Percentiles rank a stretch among this genome's conserved stretches.
Evolutionary conservation across 2,113 vertebrate genomes (phyloP).

Genomic region (Etheostoma cragini): DNA sequence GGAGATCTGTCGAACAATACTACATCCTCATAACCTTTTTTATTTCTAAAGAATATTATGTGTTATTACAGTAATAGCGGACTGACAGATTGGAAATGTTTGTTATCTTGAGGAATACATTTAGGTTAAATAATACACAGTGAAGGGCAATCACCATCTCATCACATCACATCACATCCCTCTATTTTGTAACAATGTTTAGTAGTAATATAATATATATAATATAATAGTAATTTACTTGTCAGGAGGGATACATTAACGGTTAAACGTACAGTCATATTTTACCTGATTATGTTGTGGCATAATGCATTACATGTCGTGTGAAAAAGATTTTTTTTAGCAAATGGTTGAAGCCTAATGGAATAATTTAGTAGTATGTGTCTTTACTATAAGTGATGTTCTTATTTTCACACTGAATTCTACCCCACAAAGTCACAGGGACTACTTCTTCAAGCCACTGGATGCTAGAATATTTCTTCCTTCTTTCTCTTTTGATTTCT

Average conservation of each 20-base stretch:
- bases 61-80: not conserved
- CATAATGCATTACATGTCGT: not conserved
- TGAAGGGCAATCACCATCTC: not conserved
- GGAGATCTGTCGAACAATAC: constrained; percentile 12
- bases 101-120: not conserved
- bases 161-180: not conserved
- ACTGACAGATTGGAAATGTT: not conserved
- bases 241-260: not conserved
- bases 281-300: constrained; percentile 5
- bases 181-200: too few species aligned
- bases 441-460: not conserved
- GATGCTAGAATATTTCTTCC: not conserved
- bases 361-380: not conserved
- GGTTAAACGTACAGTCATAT: not conserved
- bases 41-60: not conserved
- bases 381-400: not conserved
- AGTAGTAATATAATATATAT: too few species aligned
- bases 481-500: not conserved
- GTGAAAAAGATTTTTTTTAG: not conserved
- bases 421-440: not conserved
- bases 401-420: not conserved
- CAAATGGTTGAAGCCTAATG: not conserved
- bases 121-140: constrained; percentile 7
- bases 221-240: not conserved
- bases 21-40: not conserved